These are phyloP conservation scores for Lacerta bilineata DNA, from an alignment of 2,797 vertebrate species.

Conservation along the genomic window DNA sequence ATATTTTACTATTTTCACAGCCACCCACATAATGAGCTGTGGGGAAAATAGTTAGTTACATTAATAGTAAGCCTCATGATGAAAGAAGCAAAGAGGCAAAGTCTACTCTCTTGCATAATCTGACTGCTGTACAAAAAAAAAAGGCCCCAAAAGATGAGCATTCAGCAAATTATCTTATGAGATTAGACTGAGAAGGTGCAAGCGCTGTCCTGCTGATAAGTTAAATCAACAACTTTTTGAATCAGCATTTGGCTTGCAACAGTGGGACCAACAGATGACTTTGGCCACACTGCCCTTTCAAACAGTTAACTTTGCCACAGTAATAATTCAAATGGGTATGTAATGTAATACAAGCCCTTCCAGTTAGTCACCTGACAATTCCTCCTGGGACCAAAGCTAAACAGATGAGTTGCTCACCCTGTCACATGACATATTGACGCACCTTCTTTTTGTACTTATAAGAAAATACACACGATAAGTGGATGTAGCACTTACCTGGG, in stretches of 20 bases:
- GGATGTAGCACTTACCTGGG: not conserved
- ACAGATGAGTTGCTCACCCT: not conserved
- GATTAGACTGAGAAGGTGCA: not conserved
- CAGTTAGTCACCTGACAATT: not conserved
- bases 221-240: not conserved
- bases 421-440: not conserved
- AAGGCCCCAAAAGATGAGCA: too few relatives aligned
- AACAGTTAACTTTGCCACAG: slow-evolving; percentile 6
- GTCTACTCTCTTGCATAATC: slow-evolving; percentile 1
- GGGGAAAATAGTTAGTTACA: not conserved
- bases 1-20: not conserved
- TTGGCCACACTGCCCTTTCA: not conserved
- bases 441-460: not conserved
- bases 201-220: not conserved
- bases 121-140: not conserved
- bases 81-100: slow-evolving; percentile 13
- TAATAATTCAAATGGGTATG: not conserved
- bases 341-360: not conserved
- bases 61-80: not conserved
- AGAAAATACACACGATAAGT: not conserved
- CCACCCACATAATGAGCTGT: not conserved
- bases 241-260: slow-evolving; percentile 26
- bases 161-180: not conserved
- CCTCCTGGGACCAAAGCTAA: not conserved
- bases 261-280: not conserved